A percentile compares a stretch with the other conserved stretches of the same genome.
phyloP scores from a whole-genome alignment of 2,113 vertebrate species.

The Channa argus region DNA sequence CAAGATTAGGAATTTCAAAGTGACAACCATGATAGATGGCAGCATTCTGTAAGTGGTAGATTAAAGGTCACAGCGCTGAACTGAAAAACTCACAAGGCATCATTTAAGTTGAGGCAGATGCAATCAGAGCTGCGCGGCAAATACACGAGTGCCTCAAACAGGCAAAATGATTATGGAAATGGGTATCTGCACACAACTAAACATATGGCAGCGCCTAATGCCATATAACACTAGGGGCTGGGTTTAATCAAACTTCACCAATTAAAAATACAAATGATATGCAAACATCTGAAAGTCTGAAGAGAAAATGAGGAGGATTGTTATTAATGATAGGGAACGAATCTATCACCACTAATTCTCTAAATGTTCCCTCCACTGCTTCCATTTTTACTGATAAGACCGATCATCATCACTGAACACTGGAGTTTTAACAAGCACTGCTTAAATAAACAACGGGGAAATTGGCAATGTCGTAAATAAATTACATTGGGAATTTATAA shows the following conservation, averaged over 20 bases:
- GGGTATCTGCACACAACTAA: slow-evolving; percentile 76
- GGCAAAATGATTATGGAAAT: slow-evolving; percentile 84
- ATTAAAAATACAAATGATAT: slow-evolving; percentile 86
- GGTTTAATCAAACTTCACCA: slow-evolving; percentile 86
- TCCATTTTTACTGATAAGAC: slow-evolving; percentile 67
- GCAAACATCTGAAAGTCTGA: slow-evolving; percentile 83
- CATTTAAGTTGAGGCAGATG: slow-evolving; percentile 83
- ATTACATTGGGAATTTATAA: slow-evolving; percentile 7
- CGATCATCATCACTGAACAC: slow-evolving; percentile 46
- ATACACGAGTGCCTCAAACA: slow-evolving; percentile 73
- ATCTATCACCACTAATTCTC: slow-evolving; percentile 72
- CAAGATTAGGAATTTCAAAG: slow-evolving; percentile 85
- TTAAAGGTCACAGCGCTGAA: slow-evolving; percentile 84
- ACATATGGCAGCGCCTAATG: slow-evolving; percentile 85
- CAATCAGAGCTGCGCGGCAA: slow-evolving; percentile 74
- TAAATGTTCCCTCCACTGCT: slow-evolving; percentile 66
- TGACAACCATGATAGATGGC: slow-evolving; percentile 86
- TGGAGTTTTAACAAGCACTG: slow-evolving; percentile 21
- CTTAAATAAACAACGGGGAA: slow-evolving; percentile 61
- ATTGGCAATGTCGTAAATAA: slow-evolving; percentile 24
- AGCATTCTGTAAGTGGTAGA: slow-evolving; percentile 83
- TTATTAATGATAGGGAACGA: slow-evolving; percentile 79
- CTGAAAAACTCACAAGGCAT: slow-evolving; percentile 73
- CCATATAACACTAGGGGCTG: slow-evolving; percentile 84
- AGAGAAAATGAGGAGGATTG: slow-evolving; percentile 79